Percentiles rank a stretch among this genome's conserved stretches.
phyloP scores from a whole-genome alignment of 2,888 invertebrate species.

The Monoplex corrugatus region DNA sequence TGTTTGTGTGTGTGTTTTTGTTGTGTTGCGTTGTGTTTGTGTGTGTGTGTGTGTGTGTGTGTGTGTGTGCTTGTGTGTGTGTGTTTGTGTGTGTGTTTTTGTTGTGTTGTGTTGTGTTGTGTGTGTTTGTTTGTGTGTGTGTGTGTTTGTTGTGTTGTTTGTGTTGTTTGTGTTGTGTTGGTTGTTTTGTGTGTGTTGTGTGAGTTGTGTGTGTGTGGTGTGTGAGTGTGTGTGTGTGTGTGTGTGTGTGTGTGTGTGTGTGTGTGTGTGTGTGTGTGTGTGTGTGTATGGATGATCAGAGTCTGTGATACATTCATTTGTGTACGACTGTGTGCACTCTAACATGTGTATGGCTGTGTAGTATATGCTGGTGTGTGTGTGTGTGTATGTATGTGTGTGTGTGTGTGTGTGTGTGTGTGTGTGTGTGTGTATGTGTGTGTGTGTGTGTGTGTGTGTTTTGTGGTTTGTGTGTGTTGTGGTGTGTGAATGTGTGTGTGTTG shows the following conservation, averaged over 20 bases:
- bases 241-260: not conserved
- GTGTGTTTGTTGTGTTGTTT: constrained; percentile 6
- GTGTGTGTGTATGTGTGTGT: not conserved
- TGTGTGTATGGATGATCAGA: not conserved
- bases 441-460: not conserved
- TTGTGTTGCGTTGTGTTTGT: too few relatives aligned
- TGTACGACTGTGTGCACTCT: too few relatives aligned
- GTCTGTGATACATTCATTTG: too few relatives aligned
- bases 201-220: constrained; percentile 6
- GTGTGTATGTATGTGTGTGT: too few relatives aligned
- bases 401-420: not conserved
- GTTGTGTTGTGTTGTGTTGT: not conserved
- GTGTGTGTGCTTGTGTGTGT: not conserved
- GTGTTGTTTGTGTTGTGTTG: not conserved
- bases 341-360: not conserved
- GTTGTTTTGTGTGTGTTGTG: constrained; percentile 2
- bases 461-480: not conserved
- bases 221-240: not conserved
- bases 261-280: not conserved
- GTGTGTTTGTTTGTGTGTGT: constrained; percentile 1
- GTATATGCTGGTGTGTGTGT: too few relatives aligned
- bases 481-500: too few relatives aligned
- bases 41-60: not conserved
- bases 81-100: not conserved
- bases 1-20: constrained; percentile 4